Evolutionary conservation across 2,113 vertebrate genomes (phyloP), one percentile per base, ranked within the genome.

Genomic region (Bostrychus sinensis): DNA sequence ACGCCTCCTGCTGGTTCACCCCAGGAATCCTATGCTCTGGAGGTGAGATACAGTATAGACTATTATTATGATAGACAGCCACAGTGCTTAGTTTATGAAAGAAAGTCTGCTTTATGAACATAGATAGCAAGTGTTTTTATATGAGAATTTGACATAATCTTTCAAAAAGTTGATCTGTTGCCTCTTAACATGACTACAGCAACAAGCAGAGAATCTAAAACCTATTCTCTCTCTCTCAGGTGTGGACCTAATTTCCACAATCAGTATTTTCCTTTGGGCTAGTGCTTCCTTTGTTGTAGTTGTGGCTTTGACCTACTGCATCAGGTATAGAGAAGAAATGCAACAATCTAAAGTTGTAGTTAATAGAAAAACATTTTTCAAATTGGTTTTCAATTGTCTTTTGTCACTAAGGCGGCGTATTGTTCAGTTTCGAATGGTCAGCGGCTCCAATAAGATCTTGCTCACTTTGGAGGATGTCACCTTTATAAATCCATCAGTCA

Each of bases 401-500:
- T 26, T 63, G 65, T 70, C 72, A 32, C 71, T 53, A 10, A 94
- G 93, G 71, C 88, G 90, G 54, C 90, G 86, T 28, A 72, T 93
- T 66, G 79, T 37, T 69, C 88, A 91, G 70, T 87, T 92, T 14
- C 81, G 79, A 34, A 43, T 91, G 82, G 58, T 93, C 36, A 78
- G 66, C 19, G 91, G 92, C n/a, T 90, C 90, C 4, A 88, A 91
- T 82, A 92, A 89, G 82, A 92, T 94, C 69, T 36, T 91, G 17
- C 82, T 94, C 60, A 93, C 91, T 45, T 74, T 92, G 62, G 77
- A 60, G 4, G 89, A 94, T 17, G 90, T 94, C 56, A 93, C 91
- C 0, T 94, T 94, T 34, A 93, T 94, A 45, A 92, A 91, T 68
- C 93, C 93, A 0, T 92, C 91, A 0, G 81, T 94, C 1, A 93